phyloP scores from a whole-genome alignment of 1,140 invertebrate genomes.

The Diorhabda sublineata region DNA sequence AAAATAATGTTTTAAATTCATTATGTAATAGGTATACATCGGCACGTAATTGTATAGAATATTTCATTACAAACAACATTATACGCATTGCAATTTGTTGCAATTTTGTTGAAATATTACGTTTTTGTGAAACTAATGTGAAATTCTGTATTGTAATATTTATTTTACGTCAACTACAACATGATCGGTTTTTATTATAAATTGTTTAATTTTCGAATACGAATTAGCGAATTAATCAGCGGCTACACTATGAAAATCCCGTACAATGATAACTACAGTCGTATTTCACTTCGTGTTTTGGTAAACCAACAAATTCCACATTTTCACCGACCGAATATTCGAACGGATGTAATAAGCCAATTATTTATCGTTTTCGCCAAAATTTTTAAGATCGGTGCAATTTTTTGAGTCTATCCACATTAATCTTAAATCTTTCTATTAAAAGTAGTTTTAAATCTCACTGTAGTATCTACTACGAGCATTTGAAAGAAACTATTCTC shows the following conservation, averaged over 20 bases:
- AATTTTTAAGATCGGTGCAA: too few relatives aligned
- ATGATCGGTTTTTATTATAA: neutral
- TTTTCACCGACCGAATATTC: too few relatives aligned
- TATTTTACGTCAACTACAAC: neutral
- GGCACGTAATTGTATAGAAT: neutral
- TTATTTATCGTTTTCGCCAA: too few relatives aligned
- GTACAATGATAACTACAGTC: too few relatives aligned
- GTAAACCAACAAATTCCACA: too few relatives aligned
- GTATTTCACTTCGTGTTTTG: neutral
- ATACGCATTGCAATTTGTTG: neutral
- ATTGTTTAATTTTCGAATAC: neutral
- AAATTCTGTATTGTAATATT: neutral
- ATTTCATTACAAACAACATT: neutral
- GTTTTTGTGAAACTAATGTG: constrained; percentile 1
- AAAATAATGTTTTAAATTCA: constrained; percentile 1
- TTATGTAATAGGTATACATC: constrained; percentile 1
- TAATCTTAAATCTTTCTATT: too few relatives aligned
- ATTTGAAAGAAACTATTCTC: too few relatives aligned
- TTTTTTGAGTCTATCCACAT: too few relatives aligned
- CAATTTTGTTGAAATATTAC: neutral
- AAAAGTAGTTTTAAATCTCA: too few relatives aligned
- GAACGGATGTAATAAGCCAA: too few relatives aligned
- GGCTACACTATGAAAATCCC: too few relatives aligned
- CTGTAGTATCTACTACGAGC: too few relatives aligned
- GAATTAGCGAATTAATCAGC: constrained; percentile 1